A percentile compares a stretch with the other conserved stretches of the same genome.
Conservation (phyloP, 2,113 vertebrate species). For the Oenanthe melanoleuca region DNA sequence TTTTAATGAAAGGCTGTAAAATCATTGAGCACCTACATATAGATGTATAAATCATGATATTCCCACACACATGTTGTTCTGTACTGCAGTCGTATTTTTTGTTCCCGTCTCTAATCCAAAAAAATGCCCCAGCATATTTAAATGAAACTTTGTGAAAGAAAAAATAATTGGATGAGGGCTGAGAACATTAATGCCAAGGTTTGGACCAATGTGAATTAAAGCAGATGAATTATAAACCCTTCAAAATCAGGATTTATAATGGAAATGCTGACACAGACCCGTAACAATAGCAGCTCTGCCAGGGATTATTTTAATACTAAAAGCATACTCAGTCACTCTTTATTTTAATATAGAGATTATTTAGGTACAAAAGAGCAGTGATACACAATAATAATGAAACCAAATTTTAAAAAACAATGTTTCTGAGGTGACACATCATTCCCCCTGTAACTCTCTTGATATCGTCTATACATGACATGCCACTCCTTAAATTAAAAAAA, state of each 20-base stretch:
- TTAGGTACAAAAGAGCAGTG: neutral
- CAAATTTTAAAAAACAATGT: neutral
- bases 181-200: constrained; percentile 22
- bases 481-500: neutral
- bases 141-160: constrained; percentile 45
- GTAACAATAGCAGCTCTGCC: constrained; percentile 52
- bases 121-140: constrained; percentile 23
- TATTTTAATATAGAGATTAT: constrained; percentile 34
- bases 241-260: constrained; percentile 44
- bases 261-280: constrained; percentile 34
- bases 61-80: neutral
- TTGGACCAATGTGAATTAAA: constrained; percentile 46
- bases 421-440: neutral
- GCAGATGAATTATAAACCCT: constrained; percentile 50
- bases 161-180: neutral
- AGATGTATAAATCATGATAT: neutral
- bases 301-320: constrained; percentile 59
- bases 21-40: neutral
- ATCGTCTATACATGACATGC: neutral
- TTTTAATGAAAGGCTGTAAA: neutral
- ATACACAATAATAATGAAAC: neutral
- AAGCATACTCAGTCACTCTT: constrained; percentile 12
- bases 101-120: neutral
- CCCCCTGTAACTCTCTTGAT: neutral
- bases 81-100: neutral